Evolutionary conservation across 2,113 vertebrate genomes (phyloP), one percentile per base, ranked within the genome.

Genomic region (Copsychus sechellarum): DNA sequence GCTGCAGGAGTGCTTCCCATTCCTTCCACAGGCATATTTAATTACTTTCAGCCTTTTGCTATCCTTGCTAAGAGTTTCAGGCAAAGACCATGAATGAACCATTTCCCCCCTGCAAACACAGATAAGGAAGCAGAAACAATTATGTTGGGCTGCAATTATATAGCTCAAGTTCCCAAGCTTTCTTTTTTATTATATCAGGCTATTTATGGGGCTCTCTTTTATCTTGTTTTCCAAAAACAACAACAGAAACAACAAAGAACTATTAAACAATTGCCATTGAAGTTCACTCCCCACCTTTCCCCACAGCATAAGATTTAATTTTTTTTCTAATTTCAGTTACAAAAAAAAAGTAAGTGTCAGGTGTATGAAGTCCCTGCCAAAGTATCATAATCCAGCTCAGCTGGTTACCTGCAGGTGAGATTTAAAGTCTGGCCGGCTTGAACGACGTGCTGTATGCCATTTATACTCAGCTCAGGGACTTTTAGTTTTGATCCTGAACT

Each of bases 351-450:
- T 79, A 86, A 90, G 84, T 66, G 42, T 89, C 90, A 96, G 50
- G 70, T 95, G 54, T 62, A 79, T 76, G 54, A 97, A 73, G 45
- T 80, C 60, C 38, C 58, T 61, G 88, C 15, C 61, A 95, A 91
- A 86, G 71, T 81, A 71, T 76, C 22, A 65, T 65, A 91, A 86
- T 67, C 33, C 76, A 81, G 40, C 31, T 80, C 58, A 42, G 22
- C 9, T 67, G 36, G 98, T 98, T 98, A 99, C 99, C 99, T 99
- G 99, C 99, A 99, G 82, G 97, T 97, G 93, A 99, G 98, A 85
- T 95, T 96, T 78, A 99, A 98, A 20, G 98, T 98, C 97, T 99
- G 98, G 94, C 99, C 98, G 76, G 96, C 96, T 95, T 98, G 97
- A 85, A 99, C 93, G 96, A 99, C 56, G 8, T 99, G 95, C 93